phyloP scores from a whole-genome alignment of 2,888 invertebrate species.

The Agrilus cyanescens region DNA sequence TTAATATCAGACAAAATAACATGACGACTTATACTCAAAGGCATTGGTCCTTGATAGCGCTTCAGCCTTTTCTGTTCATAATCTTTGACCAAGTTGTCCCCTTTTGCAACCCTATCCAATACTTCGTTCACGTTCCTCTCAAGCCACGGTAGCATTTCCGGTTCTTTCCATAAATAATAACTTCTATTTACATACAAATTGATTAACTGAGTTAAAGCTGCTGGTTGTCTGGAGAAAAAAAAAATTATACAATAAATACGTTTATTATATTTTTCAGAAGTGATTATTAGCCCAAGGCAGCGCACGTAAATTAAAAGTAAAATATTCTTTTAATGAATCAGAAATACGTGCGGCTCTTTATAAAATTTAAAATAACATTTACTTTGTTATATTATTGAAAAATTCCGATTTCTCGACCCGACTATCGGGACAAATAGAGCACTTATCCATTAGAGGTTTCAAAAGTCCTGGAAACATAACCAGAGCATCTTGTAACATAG shows the following conservation, averaged over 20 bases:
- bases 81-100: constrained; percentile 47
- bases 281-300: background rate
- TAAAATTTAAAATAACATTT: constrained; percentile 15
- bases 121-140: constrained; percentile 58
- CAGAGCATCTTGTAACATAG: constrained; percentile 60
- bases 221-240: constrained; percentile 42
- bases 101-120: constrained; percentile 49
- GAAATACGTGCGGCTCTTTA: background rate
- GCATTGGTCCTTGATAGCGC: constrained; percentile 48
- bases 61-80: constrained; percentile 47
- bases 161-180: constrained; percentile 69
- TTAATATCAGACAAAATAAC: constrained; percentile 60
- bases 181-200: constrained; percentile 62
- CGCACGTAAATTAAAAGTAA: background rate
- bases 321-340: background rate
- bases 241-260: constrained; percentile 15
- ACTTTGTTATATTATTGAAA: constrained; percentile 37
- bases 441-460: constrained; percentile 60
- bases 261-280: constrained; percentile 20
- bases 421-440: constrained; percentile 59
- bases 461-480: constrained; percentile 74
- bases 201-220: constrained; percentile 56
- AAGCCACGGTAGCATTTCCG: constrained; percentile 61
- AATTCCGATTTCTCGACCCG: constrained; percentile 44
- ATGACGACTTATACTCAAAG: constrained; percentile 56